These are phyloP conservation scores for Helicorthomorpha holstii DNA, from an alignment of 1,140 invertebrate species.

Conservation along the genomic window DNA sequence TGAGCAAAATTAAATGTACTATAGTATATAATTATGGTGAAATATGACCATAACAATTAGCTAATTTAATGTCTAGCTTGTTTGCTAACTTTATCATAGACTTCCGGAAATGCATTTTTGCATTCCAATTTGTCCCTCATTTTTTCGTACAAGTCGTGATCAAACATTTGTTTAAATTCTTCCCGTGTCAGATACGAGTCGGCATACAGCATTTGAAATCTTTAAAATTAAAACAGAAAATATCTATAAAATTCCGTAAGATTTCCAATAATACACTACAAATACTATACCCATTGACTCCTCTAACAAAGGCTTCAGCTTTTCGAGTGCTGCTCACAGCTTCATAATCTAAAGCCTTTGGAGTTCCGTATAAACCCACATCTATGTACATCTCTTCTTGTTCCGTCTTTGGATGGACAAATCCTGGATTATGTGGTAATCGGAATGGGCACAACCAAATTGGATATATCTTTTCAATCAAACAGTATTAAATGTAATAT, in stretches of 20 bases:
- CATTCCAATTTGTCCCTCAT: slow-evolving; percentile 41
- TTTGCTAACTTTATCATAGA: slow-evolving; percentile 63
- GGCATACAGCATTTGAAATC: slow-evolving; percentile 72
- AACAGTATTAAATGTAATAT: not conserved
- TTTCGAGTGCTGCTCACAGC: slow-evolving; percentile 44
- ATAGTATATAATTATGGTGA: too few relatives aligned
- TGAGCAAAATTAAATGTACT: too few relatives aligned
- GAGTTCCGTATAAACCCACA: slow-evolving; percentile 62
- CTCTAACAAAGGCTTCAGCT: slow-evolving; percentile 49
- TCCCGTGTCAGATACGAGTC: slow-evolving; percentile 56
- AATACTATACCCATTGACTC: slow-evolving; percentile 39
- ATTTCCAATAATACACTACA: not conserved
- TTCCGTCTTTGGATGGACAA: slow-evolving; percentile 37
- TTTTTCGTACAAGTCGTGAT: slow-evolving; percentile 56
- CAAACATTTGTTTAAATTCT: slow-evolving; percentile 70
- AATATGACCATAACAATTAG: too few relatives aligned
- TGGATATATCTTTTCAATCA: slow-evolving; percentile 46
- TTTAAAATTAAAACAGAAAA: slow-evolving; percentile 16
- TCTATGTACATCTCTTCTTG: slow-evolving; percentile 50
- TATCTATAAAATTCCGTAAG: not conserved
- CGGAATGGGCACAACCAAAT: slow-evolving; percentile 70
- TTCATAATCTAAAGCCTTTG: slow-evolving; percentile 40
- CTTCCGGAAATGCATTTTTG: slow-evolving; percentile 55
- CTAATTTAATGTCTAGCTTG: slow-evolving; percentile 35
- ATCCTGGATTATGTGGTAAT: slow-evolving; percentile 46